phyloP scores from a whole-genome alignment of 2,888 invertebrate genomes.

The Bedellia somnulentella region DNA sequence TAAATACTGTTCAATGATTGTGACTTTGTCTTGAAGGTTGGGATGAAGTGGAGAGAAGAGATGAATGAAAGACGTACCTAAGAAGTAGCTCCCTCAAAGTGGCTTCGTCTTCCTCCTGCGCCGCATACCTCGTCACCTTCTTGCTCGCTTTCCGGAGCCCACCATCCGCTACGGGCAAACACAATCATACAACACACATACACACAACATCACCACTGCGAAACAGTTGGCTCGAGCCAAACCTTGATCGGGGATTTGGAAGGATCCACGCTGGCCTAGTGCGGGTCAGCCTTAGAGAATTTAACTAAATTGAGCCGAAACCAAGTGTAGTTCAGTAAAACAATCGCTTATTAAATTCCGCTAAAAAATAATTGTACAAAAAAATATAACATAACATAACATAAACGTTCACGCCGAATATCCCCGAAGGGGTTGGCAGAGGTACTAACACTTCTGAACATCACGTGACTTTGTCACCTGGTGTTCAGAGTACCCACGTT shows the following conservation, averaged over 20 bases:
- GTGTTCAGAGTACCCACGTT: too few species aligned
- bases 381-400: too few species aligned
- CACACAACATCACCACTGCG: background rate
- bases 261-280: background rate
- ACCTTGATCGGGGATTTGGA: background rate
- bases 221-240: background rate
- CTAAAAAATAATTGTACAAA: background rate
- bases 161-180: constrained; percentile 58
- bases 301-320: too few species aligned
- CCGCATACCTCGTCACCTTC: constrained; percentile 76
- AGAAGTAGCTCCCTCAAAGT: constrained; percentile 93
- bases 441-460: too few species aligned
- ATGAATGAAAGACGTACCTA: too few species aligned
- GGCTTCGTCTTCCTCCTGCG: constrained; percentile 88
- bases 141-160: constrained; percentile 60
- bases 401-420: too few species aligned
- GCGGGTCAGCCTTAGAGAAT: background rate
- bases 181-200: constrained; percentile 10
- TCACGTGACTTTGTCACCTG: too few species aligned
- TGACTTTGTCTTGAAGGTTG: constrained; percentile 17
- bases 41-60: constrained; percentile 19
- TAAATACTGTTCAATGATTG: constrained; percentile 3
- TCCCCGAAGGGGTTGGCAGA: too few species aligned
- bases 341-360: background rate
- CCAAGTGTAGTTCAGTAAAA: background rate